Base-by-base conservation (phyloP, 2,113 vertebrate genomes). In the Asarcornis scutulata region DNA sequence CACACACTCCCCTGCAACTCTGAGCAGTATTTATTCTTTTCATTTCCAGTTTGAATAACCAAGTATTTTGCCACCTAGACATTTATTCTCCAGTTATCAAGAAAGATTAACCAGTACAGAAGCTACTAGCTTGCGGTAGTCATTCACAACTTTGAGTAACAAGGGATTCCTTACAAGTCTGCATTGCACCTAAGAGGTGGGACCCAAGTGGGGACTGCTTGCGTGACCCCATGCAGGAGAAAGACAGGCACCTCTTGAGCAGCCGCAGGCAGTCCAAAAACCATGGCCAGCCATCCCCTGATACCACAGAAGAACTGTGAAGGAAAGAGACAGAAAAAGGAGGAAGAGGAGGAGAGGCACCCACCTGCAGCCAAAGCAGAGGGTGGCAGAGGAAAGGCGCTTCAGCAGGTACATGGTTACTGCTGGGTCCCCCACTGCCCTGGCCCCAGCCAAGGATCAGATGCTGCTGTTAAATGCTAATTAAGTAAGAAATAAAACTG, bases 301-400 rank as follows among this genome's bases (percentile, higher is more conserved):
- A 36, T 10, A 11, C 62, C 62, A 40, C 62, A 27, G 38, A 17
- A 12, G 17, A 64, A 13, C 26, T 17, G 16, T 25, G 50, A 52
- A 25, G 36, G 16, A 79, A 4, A 13, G 48, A 3, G 5, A 13
- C 17, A 18, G 62, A 8, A 6, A 9, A 7, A 56, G 11, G 3
- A 0, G 20, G 36, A 0, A 16, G 36, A 22, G 7, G 15, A 7
- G 6, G 5, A 25, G 16, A 67, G 8, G 15, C 3, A 4, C n/a
- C 21, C 22, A 21, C 25, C 38, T 60, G 69, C 38, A 59, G n/a
- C 44, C 25, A 5, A 7, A 26, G 21, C 2, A 2, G 44, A 77
- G 18, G 44, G 42, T 4, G 3, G 44, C 22, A 40, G 32, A 48
- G 21, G 6, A 4, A 42, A 44, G 27, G 13, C 17, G 18, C 27